Conservation (phyloP, 1,140 invertebrate species). For the Drosophila miranda region DNA sequence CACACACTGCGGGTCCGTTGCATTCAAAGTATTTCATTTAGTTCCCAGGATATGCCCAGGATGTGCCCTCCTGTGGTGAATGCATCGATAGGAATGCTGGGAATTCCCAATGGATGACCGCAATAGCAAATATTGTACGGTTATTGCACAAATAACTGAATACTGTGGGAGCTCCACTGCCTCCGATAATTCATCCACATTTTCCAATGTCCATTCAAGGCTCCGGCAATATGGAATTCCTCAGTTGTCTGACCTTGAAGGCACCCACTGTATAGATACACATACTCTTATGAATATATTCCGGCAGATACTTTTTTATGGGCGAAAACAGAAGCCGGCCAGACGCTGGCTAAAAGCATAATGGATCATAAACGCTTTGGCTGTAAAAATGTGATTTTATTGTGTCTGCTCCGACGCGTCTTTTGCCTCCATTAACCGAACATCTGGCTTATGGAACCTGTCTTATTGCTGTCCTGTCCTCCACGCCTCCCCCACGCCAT, state of each 20-base stretch:
- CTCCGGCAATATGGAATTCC: neutral
- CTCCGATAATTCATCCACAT: no score
- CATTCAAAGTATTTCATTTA: conserved; percentile 42
- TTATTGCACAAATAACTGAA: neutral
- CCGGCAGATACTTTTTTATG: conserved; percentile 46
- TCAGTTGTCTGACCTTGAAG: conserved; percentile 28
- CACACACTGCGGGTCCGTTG: conserved; percentile 1
- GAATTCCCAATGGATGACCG: conserved; percentile 8
- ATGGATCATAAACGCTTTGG: conserved; percentile 73
- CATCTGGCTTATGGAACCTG: conserved; percentile 45
- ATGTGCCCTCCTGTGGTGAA: conserved; percentile 3
- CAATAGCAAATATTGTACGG: no score
- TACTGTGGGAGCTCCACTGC: no score
- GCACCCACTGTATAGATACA: neutral
- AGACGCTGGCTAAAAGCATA: conserved; percentile 66
- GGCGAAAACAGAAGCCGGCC: conserved; percentile 49
- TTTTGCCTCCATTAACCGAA: conserved; percentile 12
- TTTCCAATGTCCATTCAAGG: neutral
- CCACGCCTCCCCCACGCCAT: neutral
- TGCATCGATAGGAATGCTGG: conserved; percentile 19
- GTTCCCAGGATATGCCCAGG: conserved; percentile 4
- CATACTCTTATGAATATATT: neutral
- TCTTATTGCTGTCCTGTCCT: conserved; percentile 28
- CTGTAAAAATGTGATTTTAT: conserved; percentile 71
- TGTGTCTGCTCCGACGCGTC: conserved; percentile 48